Evolutionary conservation across 2,888 invertebrate genomes (phyloP), one percentile per base, ranked within the genome.

Genomic region (Dione vanillae): DNA sequence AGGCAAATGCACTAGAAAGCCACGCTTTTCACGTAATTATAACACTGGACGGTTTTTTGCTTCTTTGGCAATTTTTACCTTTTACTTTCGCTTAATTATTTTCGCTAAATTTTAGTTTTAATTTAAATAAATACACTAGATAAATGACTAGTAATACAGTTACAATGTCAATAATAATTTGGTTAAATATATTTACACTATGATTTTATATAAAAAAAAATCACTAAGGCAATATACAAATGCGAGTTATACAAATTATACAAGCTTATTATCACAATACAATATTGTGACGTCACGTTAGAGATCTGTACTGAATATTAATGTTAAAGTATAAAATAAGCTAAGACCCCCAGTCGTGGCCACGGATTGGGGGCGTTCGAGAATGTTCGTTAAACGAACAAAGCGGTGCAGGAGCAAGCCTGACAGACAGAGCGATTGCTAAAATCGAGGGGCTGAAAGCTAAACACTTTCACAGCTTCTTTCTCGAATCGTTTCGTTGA

Each of bases 111-210:
- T 47, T 37, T 54, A 35, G n/a, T n/a, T n/a, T 54, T 45, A 79
- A 80, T 79, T 82, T 83, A 85, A 87, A 89, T 89, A 90, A 89
- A 89, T 92, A 92, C 90, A 92, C 92, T 93, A 93, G 93, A 92
- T 89, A 87, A 89, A 88, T 93, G 92, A 93, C 92, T 93, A 93
- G 92, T 90, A 88, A 85, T 84, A 90, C 78, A 90, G 87, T 91
- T 89, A 88, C 82, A 80, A 74, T 83, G 83, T 87, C 84, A 87
- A 85, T 84, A 85, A 80, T 84, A 80, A 80, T 83, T 82, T 79
- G 79, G 77, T 82, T 81, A 78, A 82, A 56, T 56, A 82, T 85
- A 81, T 83, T 70, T 70, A 73, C 70, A 73, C 71, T 76, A 76
- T 68, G 56, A 41, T 58, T 47, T 54, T 47, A 80, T 80, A 81